Conservation (phyloP, 1,140 invertebrate genomes). For the Drosophila insularis region DNA sequence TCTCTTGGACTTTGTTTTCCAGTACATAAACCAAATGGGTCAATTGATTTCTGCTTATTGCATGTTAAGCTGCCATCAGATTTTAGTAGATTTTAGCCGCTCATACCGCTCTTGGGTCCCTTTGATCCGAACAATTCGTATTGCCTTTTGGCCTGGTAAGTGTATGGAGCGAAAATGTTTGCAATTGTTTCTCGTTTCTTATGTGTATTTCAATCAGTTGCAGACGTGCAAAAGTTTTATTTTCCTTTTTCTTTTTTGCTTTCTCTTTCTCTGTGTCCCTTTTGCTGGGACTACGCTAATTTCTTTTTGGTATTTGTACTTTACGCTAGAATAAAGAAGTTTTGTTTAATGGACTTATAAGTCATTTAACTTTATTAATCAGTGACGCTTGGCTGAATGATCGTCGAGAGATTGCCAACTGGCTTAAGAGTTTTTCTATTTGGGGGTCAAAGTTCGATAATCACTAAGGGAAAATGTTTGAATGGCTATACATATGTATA, state of each 20-base stretch:
- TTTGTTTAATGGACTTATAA: constrained; percentile 72
- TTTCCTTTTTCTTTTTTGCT: constrained; percentile 12
- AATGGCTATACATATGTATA: neutral
- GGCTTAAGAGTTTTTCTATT: neutral
- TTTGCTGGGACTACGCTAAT: constrained; percentile 48
- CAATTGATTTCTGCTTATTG: constrained; percentile 76
- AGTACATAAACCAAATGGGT: constrained; percentile 75
- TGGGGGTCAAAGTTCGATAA: constrained; percentile 11
- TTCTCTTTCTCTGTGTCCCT: constrained; percentile 11
- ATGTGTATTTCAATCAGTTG: constrained; percentile 67
- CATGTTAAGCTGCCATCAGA: constrained; percentile 70
- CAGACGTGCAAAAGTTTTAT: constrained; percentile 58
- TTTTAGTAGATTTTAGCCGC: constrained; percentile 46
- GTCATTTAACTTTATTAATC: constrained; percentile 75
- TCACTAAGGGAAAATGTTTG: constrained; percentile 1
- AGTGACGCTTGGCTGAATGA: constrained; percentile 59
- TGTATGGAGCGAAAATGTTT: constrained; percentile 52
- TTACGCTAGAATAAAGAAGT: constrained; percentile 65
- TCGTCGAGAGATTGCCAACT: constrained; percentile 9
- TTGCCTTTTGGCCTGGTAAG: constrained; percentile 30
- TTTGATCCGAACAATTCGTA: neutral
- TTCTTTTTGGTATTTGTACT: constrained; percentile 64
- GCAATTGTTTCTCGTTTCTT: constrained; percentile 58
- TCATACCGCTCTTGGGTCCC: neutral
- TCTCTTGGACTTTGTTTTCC: constrained; percentile 44